Base-by-base conservation (phyloP, 2,113 vertebrate genomes). In the Rhinolophus sinicus region DNA sequence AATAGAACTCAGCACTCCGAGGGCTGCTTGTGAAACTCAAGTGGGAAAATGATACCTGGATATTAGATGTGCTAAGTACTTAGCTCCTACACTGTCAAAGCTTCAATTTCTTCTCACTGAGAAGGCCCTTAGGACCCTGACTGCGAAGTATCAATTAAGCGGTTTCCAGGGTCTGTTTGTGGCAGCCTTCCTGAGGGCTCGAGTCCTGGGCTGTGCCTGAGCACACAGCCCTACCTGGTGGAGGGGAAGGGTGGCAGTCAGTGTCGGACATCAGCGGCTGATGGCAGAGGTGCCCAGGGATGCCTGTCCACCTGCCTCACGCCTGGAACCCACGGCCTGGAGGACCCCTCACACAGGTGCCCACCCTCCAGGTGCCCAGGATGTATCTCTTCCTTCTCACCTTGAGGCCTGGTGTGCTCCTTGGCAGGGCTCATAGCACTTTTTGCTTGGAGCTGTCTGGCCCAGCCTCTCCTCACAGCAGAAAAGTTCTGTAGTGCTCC, bases 61-160 rank as follows among this genome's bases (percentile, higher is more conserved):
- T 95, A 58, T 72, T 70, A 80, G 90, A 82, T 67, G 19, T 0
- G 30, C 40, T 40, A 52, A 94, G 44, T 60, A 19, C 72, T 91
- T 73, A 78, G 19, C 38, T 56, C 60, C 64, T 50, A 9, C 2
- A 0, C 44, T 16, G 47, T 73, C 65, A 64, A 72, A 94, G 91
- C 58, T 77, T 88, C 11, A 6, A 26, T 86, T 97, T 94, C 69
- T 64, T 93, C 83, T 94, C 80, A 33, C 8, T 7, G 15, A 60
- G 56, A 54, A 64, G 64, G 76, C 21, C 54, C 58, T 87, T n/a
- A 58, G 50, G 73, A 58, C 35, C 84, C n/a, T 67, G 28, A 64
- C 77, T 35, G 18, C 19, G 83, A 65, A 92, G 72, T 8, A 33
- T 14, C 72, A 69, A 1, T 76, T 50, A 72, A 35, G 58, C 10